phyloP scores from a whole-genome alignment of 2,797 vertebrate genomes.

The Diplodus sargus region DNA sequence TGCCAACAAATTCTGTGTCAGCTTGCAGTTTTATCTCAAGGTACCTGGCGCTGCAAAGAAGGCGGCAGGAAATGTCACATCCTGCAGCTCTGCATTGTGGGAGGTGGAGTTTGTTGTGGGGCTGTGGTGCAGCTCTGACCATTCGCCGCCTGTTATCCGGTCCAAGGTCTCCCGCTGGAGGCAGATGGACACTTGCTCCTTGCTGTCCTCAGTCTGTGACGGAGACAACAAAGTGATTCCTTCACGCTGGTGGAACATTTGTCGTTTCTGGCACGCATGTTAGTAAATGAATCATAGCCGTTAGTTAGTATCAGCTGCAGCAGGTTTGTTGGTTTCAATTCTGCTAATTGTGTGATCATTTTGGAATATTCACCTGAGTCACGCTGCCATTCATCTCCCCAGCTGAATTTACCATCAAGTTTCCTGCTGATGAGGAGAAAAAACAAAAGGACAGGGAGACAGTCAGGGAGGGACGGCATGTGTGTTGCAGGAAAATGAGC shows the following conservation, averaged over 20 bases:
- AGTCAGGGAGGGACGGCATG: constrained; percentile 17
- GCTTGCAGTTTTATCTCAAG: background rate
- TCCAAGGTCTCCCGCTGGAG: constrained; percentile 69
- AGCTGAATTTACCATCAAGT: constrained; percentile 55
- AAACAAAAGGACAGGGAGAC: constrained; percentile 10
- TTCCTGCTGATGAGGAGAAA: constrained; percentile 42
- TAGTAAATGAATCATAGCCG: background rate
- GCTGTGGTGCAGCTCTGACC: constrained; percentile 62
- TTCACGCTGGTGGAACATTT: background rate
- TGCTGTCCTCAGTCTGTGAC: constrained; percentile 76
- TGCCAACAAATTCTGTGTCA: constrained; percentile 2
- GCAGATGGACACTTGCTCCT: constrained; percentile 78
- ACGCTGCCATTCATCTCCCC: constrained; percentile 73
- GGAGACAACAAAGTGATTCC: background rate
- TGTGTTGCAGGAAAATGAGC: constrained; percentile 16
- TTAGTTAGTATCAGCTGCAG: background rate
- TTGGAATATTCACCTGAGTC: constrained; percentile 56
- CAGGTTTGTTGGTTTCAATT: background rate
- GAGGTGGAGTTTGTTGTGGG: constrained; percentile 60
- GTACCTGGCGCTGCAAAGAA: constrained; percentile 73
- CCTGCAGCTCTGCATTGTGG: constrained; percentile 73
- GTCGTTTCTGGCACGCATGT: background rate
- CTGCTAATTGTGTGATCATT: background rate
- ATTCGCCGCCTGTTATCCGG: constrained; percentile 56
- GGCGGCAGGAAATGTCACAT: constrained; percentile 55